Conservation (phyloP, 2,888 invertebrate genomes). For the Hofmannophila pseudospretella region DNA sequence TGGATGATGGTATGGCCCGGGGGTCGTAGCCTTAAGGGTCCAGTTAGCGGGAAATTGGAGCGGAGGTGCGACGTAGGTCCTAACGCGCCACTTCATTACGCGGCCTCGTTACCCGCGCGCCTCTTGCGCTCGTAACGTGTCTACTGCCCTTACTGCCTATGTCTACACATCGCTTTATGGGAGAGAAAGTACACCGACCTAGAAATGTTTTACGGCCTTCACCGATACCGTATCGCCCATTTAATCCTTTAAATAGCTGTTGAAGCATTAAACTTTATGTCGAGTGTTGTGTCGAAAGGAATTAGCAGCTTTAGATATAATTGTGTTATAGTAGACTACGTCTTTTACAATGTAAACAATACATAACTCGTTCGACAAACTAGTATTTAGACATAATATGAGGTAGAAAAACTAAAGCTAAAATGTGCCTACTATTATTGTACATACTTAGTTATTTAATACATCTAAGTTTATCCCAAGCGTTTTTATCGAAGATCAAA, state of each 20-base stretch:
- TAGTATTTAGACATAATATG: no score
- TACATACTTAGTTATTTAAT: no score
- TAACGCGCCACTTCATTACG: constrained; percentile 65
- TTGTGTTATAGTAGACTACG: no score
- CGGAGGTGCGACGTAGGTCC: constrained; percentile 48
- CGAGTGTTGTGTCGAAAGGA: no score
- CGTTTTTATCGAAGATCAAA: no score
- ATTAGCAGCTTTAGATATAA: no score
- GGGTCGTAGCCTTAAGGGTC: constrained; percentile 53
- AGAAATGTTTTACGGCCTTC: constrained; percentile 11
- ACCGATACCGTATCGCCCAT: constrained; percentile 5
- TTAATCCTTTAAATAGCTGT: constrained; percentile 9
- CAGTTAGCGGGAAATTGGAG: constrained; percentile 61
- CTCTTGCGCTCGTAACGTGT: constrained; percentile 18
- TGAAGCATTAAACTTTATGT: constrained; percentile 9
- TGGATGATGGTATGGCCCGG: constrained; percentile 40
- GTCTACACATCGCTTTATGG: constrained; percentile 28
- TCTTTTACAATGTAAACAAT: no score
- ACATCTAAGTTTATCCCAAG: no score
- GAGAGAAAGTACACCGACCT: constrained; percentile 11
- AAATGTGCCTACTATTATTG: no score
- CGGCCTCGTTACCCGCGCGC: constrained; percentile 51
- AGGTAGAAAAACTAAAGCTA: no score
- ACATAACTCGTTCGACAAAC: no score
- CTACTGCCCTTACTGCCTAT: constrained; percentile 12